Conservation (phyloP, 1,140 invertebrate genomes). For the Drosophila murphyi region DNA sequence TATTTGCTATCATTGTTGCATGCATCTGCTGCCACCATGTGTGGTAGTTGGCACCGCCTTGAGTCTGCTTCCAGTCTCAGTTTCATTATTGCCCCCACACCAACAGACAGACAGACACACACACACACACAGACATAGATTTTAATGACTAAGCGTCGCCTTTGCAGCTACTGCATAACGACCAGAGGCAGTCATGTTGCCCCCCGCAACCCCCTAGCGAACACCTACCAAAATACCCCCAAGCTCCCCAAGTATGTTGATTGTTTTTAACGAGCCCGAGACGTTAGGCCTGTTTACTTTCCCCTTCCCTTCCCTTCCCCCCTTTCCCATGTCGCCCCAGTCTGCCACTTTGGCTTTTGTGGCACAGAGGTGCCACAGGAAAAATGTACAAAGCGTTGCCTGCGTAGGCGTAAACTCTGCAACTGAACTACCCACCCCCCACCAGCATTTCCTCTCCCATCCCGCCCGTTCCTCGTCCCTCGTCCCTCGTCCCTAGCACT, state of each 20-base stretch:
- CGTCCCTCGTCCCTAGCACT: not conserved
- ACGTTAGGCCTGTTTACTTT: constrained; percentile 23
- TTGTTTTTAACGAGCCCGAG: constrained; percentile 56
- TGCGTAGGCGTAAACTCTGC: constrained; percentile 53
- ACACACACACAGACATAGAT: constrained; percentile 6
- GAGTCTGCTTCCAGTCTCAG: not conserved
- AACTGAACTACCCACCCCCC: not conserved
- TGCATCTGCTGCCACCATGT: constrained; percentile 21
- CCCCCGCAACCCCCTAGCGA: not conserved
- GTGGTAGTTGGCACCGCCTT: not conserved
- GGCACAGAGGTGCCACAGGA: constrained; percentile 15
- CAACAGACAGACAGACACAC: not conserved
- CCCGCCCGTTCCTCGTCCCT: too few relatives aligned
- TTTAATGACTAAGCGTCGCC: constrained; percentile 57
- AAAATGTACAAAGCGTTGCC: constrained; percentile 25
- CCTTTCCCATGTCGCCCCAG: not conserved
- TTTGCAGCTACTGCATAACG: constrained; percentile 58
- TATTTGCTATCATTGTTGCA: constrained; percentile 28
- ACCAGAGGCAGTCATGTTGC: constrained; percentile 23
- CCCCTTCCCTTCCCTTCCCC: not conserved
- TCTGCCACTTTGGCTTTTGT: not conserved
- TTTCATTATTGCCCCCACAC: not conserved
- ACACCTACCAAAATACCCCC: not conserved
- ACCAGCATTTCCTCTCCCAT: not conserved
- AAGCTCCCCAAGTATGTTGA: constrained; percentile 7